phyloP scores from a whole-genome alignment of 2,797 vertebrate genomes.

The Myripristis jacobus region DNA sequence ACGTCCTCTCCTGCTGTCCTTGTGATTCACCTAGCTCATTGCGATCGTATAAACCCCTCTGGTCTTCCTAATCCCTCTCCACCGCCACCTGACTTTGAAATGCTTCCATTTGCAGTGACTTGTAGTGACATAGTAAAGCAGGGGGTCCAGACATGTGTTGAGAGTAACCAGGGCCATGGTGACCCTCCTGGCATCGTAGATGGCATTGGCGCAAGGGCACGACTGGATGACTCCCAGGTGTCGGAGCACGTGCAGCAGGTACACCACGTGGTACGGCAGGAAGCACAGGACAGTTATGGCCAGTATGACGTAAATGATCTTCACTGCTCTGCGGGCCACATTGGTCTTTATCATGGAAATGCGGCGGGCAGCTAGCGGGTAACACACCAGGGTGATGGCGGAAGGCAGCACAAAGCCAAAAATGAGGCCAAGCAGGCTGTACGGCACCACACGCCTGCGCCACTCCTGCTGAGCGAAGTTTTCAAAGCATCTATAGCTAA shows the following conservation, averaged over 20 bases:
- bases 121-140: conserved; percentile 86
- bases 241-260: conserved; percentile 82
- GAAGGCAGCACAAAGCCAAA: conserved; percentile 84
- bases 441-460: conserved; percentile 64
- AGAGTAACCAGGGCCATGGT: conserved; percentile 84
- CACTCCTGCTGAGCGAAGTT: conserved; percentile 74
- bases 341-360: conserved; percentile 68
- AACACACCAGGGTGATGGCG: conserved; percentile 79
- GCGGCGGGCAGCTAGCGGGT: conserved; percentile 74
- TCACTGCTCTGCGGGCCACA: conserved; percentile 73
- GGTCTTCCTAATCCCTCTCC: conserved; percentile 32
- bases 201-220: conserved; percentile 1
- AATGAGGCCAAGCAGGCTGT: conserved; percentile 74
- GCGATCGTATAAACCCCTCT: conserved; percentile 77
- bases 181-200: conserved; percentile 79
- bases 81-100: conserved; percentile 42
- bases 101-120: conserved; percentile 73
- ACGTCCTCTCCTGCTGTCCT: not conserved
- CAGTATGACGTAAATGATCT: conserved; percentile 79
- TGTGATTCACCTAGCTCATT: not conserved
- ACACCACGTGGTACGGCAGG: conserved; percentile 84
- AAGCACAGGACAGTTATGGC: conserved; percentile 87
- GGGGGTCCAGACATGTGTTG: conserved; percentile 88
- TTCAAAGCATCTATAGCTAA: conserved; percentile 83
- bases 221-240: conserved; percentile 61